Evolutionary conservation across 1,140 invertebrate species (phyloP).

Genomic region (Hormaphis cornu): DNA sequence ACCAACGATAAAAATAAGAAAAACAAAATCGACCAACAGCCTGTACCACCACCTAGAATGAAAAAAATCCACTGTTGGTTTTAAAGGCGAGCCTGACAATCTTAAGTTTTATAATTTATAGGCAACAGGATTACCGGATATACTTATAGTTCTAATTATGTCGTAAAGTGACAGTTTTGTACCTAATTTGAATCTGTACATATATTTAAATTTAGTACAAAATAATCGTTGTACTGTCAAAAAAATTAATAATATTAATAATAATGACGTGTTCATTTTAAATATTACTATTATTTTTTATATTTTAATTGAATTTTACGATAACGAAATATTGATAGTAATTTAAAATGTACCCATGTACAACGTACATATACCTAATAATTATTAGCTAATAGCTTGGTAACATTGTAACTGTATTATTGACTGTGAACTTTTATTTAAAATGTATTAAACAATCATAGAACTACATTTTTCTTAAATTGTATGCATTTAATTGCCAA

Average conservation of each 20-base stretch:
- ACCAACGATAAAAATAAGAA: too few relatives aligned
- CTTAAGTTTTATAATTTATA: slow-evolving; percentile 4
- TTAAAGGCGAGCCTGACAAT: slow-evolving; percentile 34
- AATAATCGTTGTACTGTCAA: not conserved
- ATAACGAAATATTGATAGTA: not conserved
- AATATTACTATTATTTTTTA: not conserved
- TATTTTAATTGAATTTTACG: too few relatives aligned
- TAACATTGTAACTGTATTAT: not conserved
- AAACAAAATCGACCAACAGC: not conserved
- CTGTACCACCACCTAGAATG: slow-evolving; percentile 28
- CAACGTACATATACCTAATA: too few relatives aligned
- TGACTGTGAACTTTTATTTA: too few relatives aligned
- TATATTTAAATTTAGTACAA: not conserved
- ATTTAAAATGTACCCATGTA: not conserved
- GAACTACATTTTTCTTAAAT: not conserved
- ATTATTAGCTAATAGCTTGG: not conserved
- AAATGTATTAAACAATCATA: not conserved
- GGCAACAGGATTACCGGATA: not conserved
- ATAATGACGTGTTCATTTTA: not conserved
- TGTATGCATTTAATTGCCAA: not conserved
- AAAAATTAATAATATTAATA: too few relatives aligned
- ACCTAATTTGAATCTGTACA: not conserved
- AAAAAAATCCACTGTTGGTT: slow-evolving; percentile 31
- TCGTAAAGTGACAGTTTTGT: not conserved
- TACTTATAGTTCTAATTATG: not conserved